phyloP scores from a whole-genome alignment of 64 coral and sea anemone genomes.

The Montipora capricornis region DNA sequence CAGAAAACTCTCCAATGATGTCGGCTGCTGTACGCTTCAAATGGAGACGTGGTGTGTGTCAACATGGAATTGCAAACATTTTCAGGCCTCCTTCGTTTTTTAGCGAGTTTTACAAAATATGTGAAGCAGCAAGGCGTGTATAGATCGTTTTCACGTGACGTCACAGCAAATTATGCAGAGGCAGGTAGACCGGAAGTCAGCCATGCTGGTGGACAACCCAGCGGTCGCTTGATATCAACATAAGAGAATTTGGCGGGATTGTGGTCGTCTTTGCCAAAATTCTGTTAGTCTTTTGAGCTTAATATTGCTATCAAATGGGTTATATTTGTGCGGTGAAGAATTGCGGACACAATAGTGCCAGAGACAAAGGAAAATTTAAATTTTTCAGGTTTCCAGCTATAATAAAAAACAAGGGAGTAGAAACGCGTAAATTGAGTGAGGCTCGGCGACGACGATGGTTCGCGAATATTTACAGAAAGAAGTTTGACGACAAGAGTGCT shows the following conservation, averaged over 20 bases:
- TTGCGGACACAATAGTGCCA: background rate
- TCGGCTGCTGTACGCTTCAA: too few species aligned
- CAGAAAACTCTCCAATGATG: too few species aligned
- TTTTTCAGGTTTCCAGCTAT: background rate
- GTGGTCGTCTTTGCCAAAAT: too few species aligned
- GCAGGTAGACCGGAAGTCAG: background rate
- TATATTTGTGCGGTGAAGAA: background rate
- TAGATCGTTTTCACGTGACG: background rate
- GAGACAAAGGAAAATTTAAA: background rate
- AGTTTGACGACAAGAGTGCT: conserved; percentile 48
- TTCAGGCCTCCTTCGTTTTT: too few species aligned
- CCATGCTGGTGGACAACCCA: conserved; percentile 31
- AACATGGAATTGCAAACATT: too few species aligned
- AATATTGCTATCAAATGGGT: background rate
- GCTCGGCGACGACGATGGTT: too few species aligned
- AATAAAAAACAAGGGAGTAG: background rate
- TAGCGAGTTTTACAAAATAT: too few species aligned
- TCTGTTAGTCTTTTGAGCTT: too few species aligned
- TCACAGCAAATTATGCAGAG: conserved; percentile 9
- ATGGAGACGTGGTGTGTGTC: too few species aligned
- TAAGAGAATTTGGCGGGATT: background rate
- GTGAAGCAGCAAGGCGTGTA: too few species aligned
- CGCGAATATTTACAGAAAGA: conserved; percentile 37
- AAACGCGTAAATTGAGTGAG: background rate
- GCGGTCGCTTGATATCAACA: background rate